Percentiles rank a stretch among this genome's conserved stretches.
Evolutionary conservation across 2,797 vertebrate genomes (phyloP).

Genomic region (Margarornis squamiger): DNA sequence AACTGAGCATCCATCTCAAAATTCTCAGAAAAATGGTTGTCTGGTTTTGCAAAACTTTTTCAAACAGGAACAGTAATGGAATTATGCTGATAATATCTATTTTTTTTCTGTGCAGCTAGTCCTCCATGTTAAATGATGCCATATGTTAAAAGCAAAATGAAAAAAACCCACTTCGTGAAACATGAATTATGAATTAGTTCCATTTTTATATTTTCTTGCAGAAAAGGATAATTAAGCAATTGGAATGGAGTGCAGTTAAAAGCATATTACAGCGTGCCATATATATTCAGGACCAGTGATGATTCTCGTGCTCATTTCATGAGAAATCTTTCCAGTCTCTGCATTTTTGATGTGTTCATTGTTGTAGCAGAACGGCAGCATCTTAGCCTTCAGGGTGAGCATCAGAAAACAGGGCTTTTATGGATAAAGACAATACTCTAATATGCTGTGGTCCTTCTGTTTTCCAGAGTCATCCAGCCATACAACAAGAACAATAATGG

Average conservation of each 20-base stretch:
- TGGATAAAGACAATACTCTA: not conserved
- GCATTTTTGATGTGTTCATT: not conserved
- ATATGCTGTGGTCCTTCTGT: conserved; percentile 15
- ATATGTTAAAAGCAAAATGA: conserved; percentile 32
- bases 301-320: not conserved
- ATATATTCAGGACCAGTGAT: not conserved
- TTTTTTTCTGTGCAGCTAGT: not conserved
- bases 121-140: not conserved
- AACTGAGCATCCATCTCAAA: not conserved
- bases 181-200: conserved; percentile 39
- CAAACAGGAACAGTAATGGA: not conserved
- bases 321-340: not conserved
- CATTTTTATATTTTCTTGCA: conserved; percentile 15
- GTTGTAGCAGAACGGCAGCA: not conserved
- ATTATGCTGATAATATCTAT: not conserved
- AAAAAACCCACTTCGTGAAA: not conserved
- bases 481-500: conserved; percentile 82
- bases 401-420: not conserved
- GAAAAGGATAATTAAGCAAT: not conserved
- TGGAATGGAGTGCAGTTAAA: not conserved
- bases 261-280: not conserved
- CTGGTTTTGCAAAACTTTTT: not conserved
- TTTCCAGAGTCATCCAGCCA: conserved; percentile 84
- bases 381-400: not conserved
- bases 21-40: not conserved